Evolutionary conservation across 2,113 vertebrate species (phyloP), one percentile per base, ranked within the genome.

Genomic region (Menidia beryllina): DNA sequence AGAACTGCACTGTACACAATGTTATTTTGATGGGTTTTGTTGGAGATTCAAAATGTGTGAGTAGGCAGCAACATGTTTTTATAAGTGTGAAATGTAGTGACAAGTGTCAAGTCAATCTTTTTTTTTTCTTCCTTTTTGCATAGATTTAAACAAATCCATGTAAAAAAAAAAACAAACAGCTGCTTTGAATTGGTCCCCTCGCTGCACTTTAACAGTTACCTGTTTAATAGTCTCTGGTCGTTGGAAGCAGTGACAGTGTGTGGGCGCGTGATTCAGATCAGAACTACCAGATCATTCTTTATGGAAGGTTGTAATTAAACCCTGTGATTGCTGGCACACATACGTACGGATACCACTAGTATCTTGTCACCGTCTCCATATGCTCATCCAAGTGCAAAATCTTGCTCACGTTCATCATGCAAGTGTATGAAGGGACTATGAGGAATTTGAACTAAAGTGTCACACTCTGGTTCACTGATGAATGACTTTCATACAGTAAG

Each of bases 261-360:
- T 79, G 75, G 65, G 72, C 62, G 79, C 69, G 60, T 30, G 70
- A 77, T 63, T 65, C 34, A 69, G 77, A 87, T 83, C 77, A 59
- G 52, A 81, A 59, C 77, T 75, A 76, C 72, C 82, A 11, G 63
- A 54, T 86, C 74, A 26, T 64, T 48, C 62, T 56, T 62, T n/a
- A 41, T 58, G 26, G 63, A 80, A 80, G 69, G 58, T 41, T 75
- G 52, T 84, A 81, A 89, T 88, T 89, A 82, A 79, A 89, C 72
- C 36, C 64, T 14, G 51, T 69, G 54, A 60, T 55, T 75, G 34
- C 15, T 26, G 30, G 63, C 69, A 53, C 72, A 54, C 39, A 36
- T 2, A 7, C 41, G 68, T 61, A 27, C 17, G 15, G 24, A 15
- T 19, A 47, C 25, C 27, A 34, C 1, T 15, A 5, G 48, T 50